These are phyloP conservation scores for Tribolium freemani DNA, from an alignment of 2,888 invertebrate genomes.

Conservation along the genomic window DNA sequence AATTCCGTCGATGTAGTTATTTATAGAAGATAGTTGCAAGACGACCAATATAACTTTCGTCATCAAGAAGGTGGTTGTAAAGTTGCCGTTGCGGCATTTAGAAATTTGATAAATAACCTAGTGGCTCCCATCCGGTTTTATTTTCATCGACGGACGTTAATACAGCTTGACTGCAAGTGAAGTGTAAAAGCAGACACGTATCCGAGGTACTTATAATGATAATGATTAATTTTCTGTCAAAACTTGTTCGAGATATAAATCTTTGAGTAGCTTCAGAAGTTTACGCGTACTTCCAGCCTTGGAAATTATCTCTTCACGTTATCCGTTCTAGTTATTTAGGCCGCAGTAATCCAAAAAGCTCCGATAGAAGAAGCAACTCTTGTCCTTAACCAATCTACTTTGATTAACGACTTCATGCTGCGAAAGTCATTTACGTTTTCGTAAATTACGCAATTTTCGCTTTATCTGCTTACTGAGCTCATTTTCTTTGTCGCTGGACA, in stretches of 20 bases:
- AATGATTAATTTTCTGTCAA: conserved; percentile 59
- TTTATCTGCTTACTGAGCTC: conserved; percentile 41
- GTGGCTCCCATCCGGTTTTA: conserved; percentile 28
- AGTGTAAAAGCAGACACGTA: conserved; percentile 58
- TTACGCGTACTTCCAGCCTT: conserved; percentile 42
- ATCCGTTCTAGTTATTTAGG: conserved; percentile 54
- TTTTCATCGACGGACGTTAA: conserved; percentile 41
- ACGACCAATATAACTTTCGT: conserved; percentile 32
- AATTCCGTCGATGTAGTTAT: neutral
- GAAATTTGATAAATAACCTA: conserved; percentile 50
- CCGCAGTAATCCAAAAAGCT: conserved; percentile 54
- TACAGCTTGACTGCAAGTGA: conserved; percentile 48
- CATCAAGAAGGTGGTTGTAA: conserved; percentile 25
- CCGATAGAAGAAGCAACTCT: conserved; percentile 56
- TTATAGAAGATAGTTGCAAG: neutral
- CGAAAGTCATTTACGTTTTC: conserved; percentile 63
- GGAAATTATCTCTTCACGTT: conserved; percentile 48
- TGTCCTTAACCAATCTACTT: conserved; percentile 56
- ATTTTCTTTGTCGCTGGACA: conserved; percentile 6
- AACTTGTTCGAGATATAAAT: conserved; percentile 58
- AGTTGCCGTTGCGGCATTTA: conserved; percentile 22
- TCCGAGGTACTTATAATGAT: conserved; percentile 54
- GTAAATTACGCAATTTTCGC: conserved; percentile 62
- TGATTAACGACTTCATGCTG: conserved; percentile 63
- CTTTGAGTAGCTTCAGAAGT: conserved; percentile 49